Evolutionary conservation across 2,797 vertebrate species (phyloP), one percentile per base, ranked within the genome.

Genomic region (Danio tinwini): DNA sequence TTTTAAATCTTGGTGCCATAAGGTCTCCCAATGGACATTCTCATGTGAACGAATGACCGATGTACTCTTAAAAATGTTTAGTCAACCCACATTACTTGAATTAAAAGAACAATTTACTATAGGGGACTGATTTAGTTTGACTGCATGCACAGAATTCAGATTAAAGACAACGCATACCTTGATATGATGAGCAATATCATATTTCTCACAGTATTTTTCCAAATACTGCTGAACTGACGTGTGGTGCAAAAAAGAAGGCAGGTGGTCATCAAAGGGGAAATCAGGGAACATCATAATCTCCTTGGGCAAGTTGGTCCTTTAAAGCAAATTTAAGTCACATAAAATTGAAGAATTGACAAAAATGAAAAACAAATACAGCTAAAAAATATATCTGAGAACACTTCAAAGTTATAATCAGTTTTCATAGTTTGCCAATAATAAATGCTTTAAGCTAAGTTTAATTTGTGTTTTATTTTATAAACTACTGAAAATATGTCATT

Each of bases 261-360:
- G 88, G 5, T 87, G 50, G 2, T 85, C 59, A 10, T 94, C 91
- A 14, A 96, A 96, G 55, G 93, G 91, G 83, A 94, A 94, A 69
- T 94, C 94, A 0, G 94, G 94, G 79, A 95, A 96, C 90, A 93
- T 94, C 95, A 96, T 95, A 74, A 94, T 90, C 86, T 96, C 95
- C 76, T 96, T 95, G 50, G 95, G 94, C 10, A 96, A 90, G 86
- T 96, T 96, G 80, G 94, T 95, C 81, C 95, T 96, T 96, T 87
- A 1, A 83, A 75, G 77, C 47, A 87, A 21, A 70, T 9, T 19
- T 7, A 11, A 4, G 61, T 6, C 12, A 17, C 6, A 69, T 9
- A 37, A n/a, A 59, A 16, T 11, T 47, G 16, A 5, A 47, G 3
- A 6, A 39, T 52, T 16, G 8, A 39, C 10, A 81, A 13, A 55